A percentile compares a stretch with the other conserved stretches of the same genome.
Evolutionary conservation across 2,797 vertebrate species (phyloP).

Genomic region (Harpagifer antarcticus): DNA sequence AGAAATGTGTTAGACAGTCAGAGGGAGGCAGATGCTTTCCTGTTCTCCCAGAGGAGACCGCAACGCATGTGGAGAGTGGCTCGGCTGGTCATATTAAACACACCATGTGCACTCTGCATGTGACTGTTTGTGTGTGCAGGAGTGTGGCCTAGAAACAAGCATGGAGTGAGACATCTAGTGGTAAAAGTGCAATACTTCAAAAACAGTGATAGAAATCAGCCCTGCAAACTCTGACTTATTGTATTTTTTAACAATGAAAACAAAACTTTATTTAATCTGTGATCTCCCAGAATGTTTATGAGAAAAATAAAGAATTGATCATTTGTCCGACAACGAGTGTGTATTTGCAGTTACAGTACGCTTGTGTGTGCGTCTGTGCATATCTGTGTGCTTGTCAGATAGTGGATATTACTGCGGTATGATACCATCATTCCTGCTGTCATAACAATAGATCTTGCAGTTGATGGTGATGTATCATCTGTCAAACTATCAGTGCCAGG

Average conservation of each 20-base stretch:
- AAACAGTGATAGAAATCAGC: constrained; percentile 28
- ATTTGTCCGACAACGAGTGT: constrained; percentile 29
- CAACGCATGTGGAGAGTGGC: constrained; percentile 78
- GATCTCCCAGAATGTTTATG: constrained; percentile 37
- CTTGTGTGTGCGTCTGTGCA: not conserved
- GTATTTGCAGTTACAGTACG: constrained; percentile 34
- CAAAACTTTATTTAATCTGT: constrained; percentile 43
- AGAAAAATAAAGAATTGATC: constrained; percentile 4
- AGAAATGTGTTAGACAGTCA: constrained; percentile 75
- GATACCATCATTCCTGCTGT: constrained; percentile 75
- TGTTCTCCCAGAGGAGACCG: constrained; percentile 81
- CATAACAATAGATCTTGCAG: constrained; percentile 73
- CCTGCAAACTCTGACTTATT: constrained; percentile 29
- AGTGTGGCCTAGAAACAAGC: constrained; percentile 48
- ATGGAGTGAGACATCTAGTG: constrained; percentile 77
- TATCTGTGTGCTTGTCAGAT: constrained; percentile 49
- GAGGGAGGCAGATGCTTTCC: constrained; percentile 82
- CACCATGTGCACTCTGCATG: constrained; percentile 83
- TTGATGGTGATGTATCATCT: constrained; percentile 76
- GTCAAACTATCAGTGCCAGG: constrained; percentile 69
- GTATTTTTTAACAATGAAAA: constrained; percentile 33
- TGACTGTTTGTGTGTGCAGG: constrained; percentile 51
- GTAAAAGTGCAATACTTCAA: constrained; percentile 48
- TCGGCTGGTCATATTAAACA: constrained; percentile 85
- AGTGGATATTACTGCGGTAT: constrained; percentile 70